Evolutionary conservation across 2,888 invertebrate genomes (phyloP).

Genomic region (Scaptomyza cyrtandrae): DNA sequence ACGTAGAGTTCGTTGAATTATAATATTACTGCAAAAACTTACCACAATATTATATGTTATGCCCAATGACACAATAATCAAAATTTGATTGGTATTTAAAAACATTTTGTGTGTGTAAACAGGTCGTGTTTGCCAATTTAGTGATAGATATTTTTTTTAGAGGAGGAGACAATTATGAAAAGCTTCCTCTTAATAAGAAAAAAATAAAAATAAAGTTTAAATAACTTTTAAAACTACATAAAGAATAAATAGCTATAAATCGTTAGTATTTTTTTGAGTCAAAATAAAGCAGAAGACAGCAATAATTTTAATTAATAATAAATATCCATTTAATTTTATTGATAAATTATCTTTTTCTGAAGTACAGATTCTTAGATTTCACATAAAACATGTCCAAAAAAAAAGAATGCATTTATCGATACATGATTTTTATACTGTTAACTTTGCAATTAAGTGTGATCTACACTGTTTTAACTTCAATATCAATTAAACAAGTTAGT

Average conservation of each 20-base stretch:
- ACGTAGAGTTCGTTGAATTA: background rate
- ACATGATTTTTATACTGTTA: background rate
- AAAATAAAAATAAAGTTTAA: too few relatives aligned
- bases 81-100: background rate
- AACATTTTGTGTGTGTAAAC: slow-evolving; percentile 12
- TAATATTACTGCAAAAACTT: too few relatives aligned
- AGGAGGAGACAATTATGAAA: background rate
- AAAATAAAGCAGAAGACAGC: too few relatives aligned
- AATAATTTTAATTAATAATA: too few relatives aligned
- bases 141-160: background rate
- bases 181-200: too few relatives aligned
- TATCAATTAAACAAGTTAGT: background rate
- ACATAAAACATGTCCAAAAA: too few relatives aligned
- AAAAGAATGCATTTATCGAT: background rate
- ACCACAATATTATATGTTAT: background rate
- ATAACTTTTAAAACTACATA: too few relatives aligned
- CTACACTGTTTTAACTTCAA: slow-evolving; percentile 8
- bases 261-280: too few relatives aligned
- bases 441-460: background rate
- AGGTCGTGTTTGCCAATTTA: background rate
- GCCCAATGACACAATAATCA: slow-evolving; percentile 6
- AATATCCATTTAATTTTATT: too few relatives aligned
- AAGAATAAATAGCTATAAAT: too few relatives aligned
- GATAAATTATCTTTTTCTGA: too few relatives aligned
- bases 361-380: too few relatives aligned